Evolutionary conservation across 2,797 vertebrate genomes (phyloP).

Genomic region (Coregonus suidteri): DNA sequence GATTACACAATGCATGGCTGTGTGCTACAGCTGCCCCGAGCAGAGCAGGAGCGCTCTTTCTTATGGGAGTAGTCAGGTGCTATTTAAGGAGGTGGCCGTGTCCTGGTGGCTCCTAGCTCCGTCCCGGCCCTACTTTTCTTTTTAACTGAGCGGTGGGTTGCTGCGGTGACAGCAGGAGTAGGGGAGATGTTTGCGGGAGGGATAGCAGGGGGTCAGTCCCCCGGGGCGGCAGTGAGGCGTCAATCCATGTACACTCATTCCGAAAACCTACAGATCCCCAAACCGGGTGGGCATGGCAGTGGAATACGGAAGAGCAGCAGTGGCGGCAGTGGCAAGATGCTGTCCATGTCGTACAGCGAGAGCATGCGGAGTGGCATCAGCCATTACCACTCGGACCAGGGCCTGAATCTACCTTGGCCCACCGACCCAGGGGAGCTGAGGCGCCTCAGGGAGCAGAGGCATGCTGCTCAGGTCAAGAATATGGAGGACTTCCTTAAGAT

Average conservation of each 20-base stretch:
- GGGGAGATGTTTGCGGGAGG: slow-evolving; percentile 76
- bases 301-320: slow-evolving; percentile 70
- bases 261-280: slow-evolving; percentile 80
- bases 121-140: slow-evolving; percentile 39
- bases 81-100: slow-evolving; percentile 70
- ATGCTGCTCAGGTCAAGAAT: slow-evolving; percentile 89
- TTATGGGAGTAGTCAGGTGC: slow-evolving; percentile 55
- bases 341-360: slow-evolving; percentile 98
- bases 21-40: slow-evolving; percentile 56
- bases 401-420: slow-evolving; percentile 82
- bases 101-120: slow-evolving; percentile 46
- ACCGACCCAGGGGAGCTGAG: slow-evolving; percentile 86
- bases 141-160: slow-evolving; percentile 51
- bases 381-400: slow-evolving; percentile 93
- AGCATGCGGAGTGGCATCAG: slow-evolving; percentile 92
- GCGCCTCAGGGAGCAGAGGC: slow-evolving; percentile 88
- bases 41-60: slow-evolving; percentile 38
- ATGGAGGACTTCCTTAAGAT: slow-evolving; percentile 97
- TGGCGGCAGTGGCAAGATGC: slow-evolving; percentile 82
- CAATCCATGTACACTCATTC: slow-evolving; percentile 72
- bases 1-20: slow-evolving; percentile 73
- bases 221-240: slow-evolving; percentile 49
- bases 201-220: slow-evolving; percentile 57
- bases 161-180: slow-evolving; percentile 38
- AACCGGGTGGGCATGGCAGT: slow-evolving; percentile 67